Conservation (phyloP, 2,113 vertebrate species). For the Forbesichthys papilliferus region DNA sequence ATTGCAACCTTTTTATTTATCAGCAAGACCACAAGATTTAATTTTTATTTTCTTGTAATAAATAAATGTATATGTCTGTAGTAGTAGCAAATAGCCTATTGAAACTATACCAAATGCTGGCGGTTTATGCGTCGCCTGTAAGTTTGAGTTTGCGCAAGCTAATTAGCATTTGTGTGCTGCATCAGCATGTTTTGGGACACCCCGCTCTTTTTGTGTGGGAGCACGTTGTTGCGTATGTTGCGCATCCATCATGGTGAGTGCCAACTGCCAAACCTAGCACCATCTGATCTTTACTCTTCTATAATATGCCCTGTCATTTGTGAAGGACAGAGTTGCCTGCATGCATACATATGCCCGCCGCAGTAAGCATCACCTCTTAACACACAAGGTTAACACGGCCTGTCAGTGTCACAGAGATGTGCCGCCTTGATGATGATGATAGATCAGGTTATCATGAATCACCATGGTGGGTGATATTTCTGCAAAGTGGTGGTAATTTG, state of each 20-base stretch:
- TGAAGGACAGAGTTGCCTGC: conserved; percentile 48
- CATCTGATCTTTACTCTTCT: conserved; percentile 25
- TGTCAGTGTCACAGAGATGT: conserved; percentile 33
- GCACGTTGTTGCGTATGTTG: not conserved
- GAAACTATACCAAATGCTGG: too few relatives aligned
- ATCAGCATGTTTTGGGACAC: not conserved
- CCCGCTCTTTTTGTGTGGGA: not conserved
- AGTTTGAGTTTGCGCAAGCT: not conserved
- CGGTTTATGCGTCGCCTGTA: too few relatives aligned
- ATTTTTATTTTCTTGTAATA: not conserved
- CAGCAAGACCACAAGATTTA: not conserved
- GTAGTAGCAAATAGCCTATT: too few relatives aligned
- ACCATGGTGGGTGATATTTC: conserved; percentile 17
- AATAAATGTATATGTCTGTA: not conserved
- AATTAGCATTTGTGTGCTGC: not conserved
- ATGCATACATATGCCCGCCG: conserved; percentile 23
- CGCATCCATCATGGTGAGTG: conserved; percentile 25
- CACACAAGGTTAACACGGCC: conserved; percentile 46
- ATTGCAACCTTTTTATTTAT: conserved; percentile 23
- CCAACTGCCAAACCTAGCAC: conserved; percentile 31
- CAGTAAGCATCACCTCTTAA: conserved; percentile 36
- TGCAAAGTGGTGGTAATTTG: not conserved
- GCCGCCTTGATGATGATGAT: conserved; percentile 49
- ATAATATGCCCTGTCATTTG: conserved; percentile 41
- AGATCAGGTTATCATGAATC: conserved; percentile 50